phyloP scores from a whole-genome alignment of 23 tunicate genomes.

The Trididemnum clinides region DNA sequence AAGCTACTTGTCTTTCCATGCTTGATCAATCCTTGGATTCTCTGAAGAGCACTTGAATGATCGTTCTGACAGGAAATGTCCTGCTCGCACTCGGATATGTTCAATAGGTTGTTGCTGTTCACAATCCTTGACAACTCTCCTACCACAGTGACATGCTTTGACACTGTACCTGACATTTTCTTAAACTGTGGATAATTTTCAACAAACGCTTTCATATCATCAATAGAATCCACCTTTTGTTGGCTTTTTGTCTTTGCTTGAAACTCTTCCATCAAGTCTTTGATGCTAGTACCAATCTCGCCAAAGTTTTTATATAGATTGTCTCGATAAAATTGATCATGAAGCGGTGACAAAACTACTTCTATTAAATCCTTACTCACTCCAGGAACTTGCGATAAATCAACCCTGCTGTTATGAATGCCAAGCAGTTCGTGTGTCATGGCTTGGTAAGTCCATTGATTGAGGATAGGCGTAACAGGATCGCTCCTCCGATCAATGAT shows the following conservation, averaged over 20 bases:
- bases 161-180: constrained; percentile 97
- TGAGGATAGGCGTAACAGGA: constrained; percentile 76
- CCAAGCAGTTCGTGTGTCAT: constrained; percentile 97
- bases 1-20: constrained; percentile 43
- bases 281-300: constrained; percentile 95
- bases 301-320: constrained; percentile 96
- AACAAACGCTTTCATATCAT: constrained; percentile 98
- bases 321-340: constrained; percentile 87
- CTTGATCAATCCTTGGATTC: constrained; percentile 45
- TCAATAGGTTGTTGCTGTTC: constrained; percentile 55
- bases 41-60: constrained; percentile 69
- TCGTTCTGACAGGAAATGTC: constrained; percentile 77
- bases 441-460: constrained; percentile 99
- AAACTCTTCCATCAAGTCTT: constrained; percentile 90
- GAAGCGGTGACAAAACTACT: constrained; percentile 78
- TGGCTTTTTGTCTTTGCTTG: constrained; percentile 83
- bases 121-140: constrained; percentile 90
- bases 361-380: constrained; percentile 62
- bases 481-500: constrained; percentile 91
- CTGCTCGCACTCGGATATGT: constrained; percentile 97
- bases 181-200: constrained; percentile 99
- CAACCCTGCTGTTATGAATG: constrained; percentile 83
- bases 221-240: constrained; percentile 94
- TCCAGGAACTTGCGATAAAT: constrained; percentile 63
- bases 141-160: constrained; percentile 96